Evolutionary conservation across 2,797 vertebrate species (phyloP).

Genomic region (Tragopan temminckii): DNA sequence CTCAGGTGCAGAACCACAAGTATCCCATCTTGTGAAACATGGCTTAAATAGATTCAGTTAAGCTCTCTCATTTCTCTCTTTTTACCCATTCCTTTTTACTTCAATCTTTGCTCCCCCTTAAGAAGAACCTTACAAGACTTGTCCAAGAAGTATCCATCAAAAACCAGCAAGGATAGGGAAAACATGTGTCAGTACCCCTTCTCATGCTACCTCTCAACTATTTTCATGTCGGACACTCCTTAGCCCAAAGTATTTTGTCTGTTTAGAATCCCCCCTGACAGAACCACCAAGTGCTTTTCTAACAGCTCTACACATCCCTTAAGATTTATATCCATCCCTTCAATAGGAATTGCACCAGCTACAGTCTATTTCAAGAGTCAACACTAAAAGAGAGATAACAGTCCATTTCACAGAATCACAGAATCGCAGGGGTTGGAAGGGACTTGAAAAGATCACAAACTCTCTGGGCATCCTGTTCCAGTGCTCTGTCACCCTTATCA

Average conservation of each 20-base stretch:
- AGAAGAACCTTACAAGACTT: neutral
- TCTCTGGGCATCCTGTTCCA: no score
- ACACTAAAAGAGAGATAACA: neutral
- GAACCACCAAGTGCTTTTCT: neutral
- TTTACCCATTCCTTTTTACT: neutral
- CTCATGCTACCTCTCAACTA: neutral
- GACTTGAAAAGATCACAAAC: no score
- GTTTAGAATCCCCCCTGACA: neutral
- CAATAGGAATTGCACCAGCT: neutral
- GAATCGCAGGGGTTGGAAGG: no score
- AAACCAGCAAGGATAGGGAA: neutral
- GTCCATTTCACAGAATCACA: no score
- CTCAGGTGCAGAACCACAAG: neutral
- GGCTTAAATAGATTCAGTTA: neutral
- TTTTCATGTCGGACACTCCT: neutral
- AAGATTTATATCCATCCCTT: neutral
- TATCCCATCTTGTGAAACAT: neutral
- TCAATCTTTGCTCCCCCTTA: neutral
- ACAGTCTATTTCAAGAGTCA: neutral
- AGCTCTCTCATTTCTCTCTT: neutral
- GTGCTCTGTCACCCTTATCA: no score
- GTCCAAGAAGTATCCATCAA: neutral
- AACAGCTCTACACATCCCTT: neutral
- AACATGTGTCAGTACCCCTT: neutral
- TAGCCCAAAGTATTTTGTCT: neutral